These are phyloP conservation scores for Reticulitermes lucifugus DNA, from an alignment of 2,888 invertebrate genomes.

Conservation along the genomic window DNA sequence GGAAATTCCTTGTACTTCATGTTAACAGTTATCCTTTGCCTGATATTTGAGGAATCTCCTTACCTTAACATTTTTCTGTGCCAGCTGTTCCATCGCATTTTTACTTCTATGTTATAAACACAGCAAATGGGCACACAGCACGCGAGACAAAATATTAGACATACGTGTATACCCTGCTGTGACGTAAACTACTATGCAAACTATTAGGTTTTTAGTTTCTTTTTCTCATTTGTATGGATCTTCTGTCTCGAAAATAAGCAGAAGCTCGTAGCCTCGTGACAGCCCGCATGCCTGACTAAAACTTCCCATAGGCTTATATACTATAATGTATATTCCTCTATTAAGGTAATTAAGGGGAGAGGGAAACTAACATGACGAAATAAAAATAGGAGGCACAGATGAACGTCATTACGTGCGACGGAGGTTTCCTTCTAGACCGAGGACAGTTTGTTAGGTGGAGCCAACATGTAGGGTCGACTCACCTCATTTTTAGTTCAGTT, in stretches of 20 bases:
- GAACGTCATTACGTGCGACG: not conserved
- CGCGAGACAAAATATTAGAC: not conserved
- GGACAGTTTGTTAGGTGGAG: conserved; percentile 27
- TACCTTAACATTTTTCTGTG: no score
- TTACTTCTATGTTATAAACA: not conserved
- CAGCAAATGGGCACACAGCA: not conserved
- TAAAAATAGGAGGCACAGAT: not conserved
- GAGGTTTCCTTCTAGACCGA: not conserved
- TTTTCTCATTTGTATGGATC: not conserved
- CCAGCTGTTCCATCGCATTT: no score
- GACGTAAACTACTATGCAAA: not conserved
- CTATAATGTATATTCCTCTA: not conserved
- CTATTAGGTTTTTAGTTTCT: not conserved
- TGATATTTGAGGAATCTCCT: no score
- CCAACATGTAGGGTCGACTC: not conserved
- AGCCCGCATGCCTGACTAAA: not conserved
- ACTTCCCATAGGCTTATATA: not conserved
- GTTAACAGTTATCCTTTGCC: no score
- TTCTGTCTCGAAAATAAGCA: no score
- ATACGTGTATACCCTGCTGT: not conserved
- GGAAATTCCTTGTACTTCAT: no score
- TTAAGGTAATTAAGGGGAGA: conserved; percentile 28
- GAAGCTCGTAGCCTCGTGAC: no score
- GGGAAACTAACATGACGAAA: not conserved
- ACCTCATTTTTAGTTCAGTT: not conserved